Evolutionary conservation across 2,797 vertebrate species (phyloP).

Genomic region (Limnodromus scolopaceus): DNA sequence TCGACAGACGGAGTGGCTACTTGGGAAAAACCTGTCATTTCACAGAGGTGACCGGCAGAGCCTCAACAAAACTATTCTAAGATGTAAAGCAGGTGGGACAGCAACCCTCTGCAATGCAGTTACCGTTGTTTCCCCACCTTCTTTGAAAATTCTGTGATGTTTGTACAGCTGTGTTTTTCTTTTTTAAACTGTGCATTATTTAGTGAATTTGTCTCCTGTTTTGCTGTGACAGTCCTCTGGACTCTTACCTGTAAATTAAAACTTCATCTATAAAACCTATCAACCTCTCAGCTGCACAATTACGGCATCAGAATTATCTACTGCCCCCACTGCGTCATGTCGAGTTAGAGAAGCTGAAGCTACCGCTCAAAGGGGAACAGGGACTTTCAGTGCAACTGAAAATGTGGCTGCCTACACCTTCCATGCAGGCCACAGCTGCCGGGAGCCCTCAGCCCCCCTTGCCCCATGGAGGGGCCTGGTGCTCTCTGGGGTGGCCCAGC

Average conservation of each 20-base stretch:
- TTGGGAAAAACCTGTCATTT: background rate
- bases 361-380: background rate
- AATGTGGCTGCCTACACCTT: background rate
- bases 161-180: background rate
- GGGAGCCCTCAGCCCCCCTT: background rate
- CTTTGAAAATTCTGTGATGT: background rate
- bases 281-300: background rate
- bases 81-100: background rate
- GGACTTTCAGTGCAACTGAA: background rate
- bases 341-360: background rate
- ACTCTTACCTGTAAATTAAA: background rate
- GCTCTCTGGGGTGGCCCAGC: background rate
- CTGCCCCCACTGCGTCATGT: background rate
- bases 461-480: too few species aligned
- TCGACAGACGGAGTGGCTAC: background rate
- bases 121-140: background rate
- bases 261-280: background rate
- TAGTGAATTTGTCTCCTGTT: background rate
- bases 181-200: background rate
- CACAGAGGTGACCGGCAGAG: background rate
- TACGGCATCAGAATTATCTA: fast-evolving
- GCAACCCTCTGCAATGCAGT: background rate
- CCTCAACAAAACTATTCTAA: background rate
- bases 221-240: background rate
- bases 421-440: background rate